These are phyloP conservation scores for Melolontha melolontha DNA, from an alignment of 2,888 invertebrate species.

Conservation along the genomic window DNA sequence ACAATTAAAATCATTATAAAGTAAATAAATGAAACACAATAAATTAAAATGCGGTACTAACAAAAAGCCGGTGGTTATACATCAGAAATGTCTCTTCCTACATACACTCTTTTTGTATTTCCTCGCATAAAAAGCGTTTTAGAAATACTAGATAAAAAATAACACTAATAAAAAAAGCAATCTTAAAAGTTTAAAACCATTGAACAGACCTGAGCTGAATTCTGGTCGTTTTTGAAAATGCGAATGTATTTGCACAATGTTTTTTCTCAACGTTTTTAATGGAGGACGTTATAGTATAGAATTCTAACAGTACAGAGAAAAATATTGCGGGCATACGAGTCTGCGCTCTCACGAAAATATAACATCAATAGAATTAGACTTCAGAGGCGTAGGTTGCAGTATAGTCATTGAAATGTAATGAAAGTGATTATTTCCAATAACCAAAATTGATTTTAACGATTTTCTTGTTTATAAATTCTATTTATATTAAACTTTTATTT, in stretches of 20 bases:
- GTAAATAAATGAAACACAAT: conserved; percentile 16
- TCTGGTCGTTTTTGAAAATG: background rate
- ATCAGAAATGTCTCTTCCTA: conserved; percentile 3
- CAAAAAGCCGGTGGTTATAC: conserved; percentile 30
- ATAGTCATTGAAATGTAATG: background rate
- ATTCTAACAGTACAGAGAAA: conserved; percentile 3
- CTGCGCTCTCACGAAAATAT: conserved; percentile 11
- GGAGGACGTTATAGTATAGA: conserved; percentile 19
- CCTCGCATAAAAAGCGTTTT: background rate
- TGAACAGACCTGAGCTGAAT: conserved; percentile 19
- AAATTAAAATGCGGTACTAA: conserved; percentile 25
- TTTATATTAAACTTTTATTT: no score
- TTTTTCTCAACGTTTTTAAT: conserved; percentile 18
- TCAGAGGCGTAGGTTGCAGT: conserved; percentile 20
- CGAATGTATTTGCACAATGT: background rate
- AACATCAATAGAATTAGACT: conserved; percentile 29
- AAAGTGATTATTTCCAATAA: no score
- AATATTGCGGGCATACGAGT: conserved; percentile 9
- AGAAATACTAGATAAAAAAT: conserved; percentile 14
- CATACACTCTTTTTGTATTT: background rate
- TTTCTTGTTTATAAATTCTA: no score
- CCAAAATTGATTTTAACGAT: no score
- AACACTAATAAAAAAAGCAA: background rate
- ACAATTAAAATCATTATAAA: conserved; percentile 37
- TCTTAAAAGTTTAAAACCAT: background rate